Evolutionary conservation across 2,113 vertebrate species (phyloP).

Genomic region (Calidris pugnax): DNA sequence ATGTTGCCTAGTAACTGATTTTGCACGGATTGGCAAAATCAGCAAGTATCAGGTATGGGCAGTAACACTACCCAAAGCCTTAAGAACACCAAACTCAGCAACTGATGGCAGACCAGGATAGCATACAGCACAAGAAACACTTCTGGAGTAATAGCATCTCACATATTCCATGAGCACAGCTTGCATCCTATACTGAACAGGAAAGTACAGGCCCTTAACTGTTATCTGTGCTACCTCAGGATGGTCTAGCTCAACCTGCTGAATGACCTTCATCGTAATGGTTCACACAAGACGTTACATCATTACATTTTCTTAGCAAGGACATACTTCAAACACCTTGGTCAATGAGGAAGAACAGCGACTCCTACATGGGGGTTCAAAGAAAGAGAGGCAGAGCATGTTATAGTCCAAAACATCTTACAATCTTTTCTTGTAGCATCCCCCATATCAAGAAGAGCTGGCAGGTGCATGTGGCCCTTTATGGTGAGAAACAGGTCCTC

Average conservation of each 20-base stretch:
- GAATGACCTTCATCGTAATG: slow-evolving; percentile 56
- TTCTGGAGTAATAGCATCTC: slow-evolving; percentile 46
- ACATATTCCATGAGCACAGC: slow-evolving; percentile 35
- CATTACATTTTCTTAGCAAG: slow-evolving; percentile 66
- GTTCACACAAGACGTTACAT: slow-evolving; percentile 66
- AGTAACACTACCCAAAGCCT: slow-evolving; percentile 7
- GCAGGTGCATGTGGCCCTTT: slow-evolving; percentile 68
- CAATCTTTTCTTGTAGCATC: slow-evolving; percentile 68
- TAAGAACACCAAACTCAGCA: slow-evolving; percentile 49
- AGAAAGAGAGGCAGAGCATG: slow-evolving; percentile 67
- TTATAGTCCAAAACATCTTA: slow-evolving; percentile 72
- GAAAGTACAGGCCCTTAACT: slow-evolving; percentile 14
- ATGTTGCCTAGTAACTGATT: slow-evolving; percentile 28
- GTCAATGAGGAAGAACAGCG: slow-evolving; percentile 62
- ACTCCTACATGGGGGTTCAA: slow-evolving; percentile 69
- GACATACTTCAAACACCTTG: slow-evolving; percentile 70
- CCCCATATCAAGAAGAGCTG: slow-evolving; percentile 69
- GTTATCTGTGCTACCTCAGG: slow-evolving; percentile 41
- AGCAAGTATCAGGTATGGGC: background rate
- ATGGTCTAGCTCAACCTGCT: slow-evolving; percentile 48
- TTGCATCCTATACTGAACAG: slow-evolving; percentile 35
- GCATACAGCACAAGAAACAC: slow-evolving; percentile 54
- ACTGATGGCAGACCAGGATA: slow-evolving; percentile 42
- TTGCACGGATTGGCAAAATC: slow-evolving; percentile 5
- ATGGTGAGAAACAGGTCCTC: slow-evolving; percentile 69